Evolutionary conservation across 1,140 invertebrate genomes (phyloP).

Genomic region (Leptoteleia sp.): DNA sequence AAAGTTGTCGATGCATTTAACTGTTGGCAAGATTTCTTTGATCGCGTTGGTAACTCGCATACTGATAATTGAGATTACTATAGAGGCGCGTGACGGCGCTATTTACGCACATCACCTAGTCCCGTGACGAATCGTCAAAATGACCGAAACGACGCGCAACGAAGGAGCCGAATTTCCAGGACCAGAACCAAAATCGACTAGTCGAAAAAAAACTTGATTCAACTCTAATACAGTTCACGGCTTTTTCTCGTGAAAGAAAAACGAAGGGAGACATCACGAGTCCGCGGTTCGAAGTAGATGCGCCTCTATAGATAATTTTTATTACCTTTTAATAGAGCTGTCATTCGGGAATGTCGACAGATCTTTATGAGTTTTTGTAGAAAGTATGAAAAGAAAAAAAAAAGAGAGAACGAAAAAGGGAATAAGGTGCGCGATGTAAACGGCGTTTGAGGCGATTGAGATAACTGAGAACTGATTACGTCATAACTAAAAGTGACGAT

Average conservation of each 20-base stretch:
- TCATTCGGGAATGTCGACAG: slow-evolving; percentile 31
- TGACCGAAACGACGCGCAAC: slow-evolving; percentile 9
- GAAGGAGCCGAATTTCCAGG: slow-evolving; percentile 10
- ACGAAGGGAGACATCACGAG: slow-evolving; percentile 5
- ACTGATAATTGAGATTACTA: neutral
- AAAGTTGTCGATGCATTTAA: slow-evolving; percentile 20
- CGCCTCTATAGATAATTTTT: slow-evolving; percentile 24
- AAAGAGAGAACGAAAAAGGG: too few species aligned
- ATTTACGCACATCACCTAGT: slow-evolving; percentile 22
- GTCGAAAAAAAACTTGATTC: slow-evolving; percentile 13
- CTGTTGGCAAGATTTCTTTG: slow-evolving; percentile 11
- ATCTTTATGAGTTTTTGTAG: slow-evolving; percentile 34
- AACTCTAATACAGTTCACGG: neutral
- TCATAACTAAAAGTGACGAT: neutral
- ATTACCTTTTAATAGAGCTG: slow-evolving; percentile 42
- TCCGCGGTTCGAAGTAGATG: slow-evolving; percentile 7
- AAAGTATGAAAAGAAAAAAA: neutral
- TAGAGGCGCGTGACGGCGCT: slow-evolving; percentile 36
- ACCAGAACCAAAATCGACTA: slow-evolving; percentile 3
- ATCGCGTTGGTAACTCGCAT: slow-evolving; percentile 1
- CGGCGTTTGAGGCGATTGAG: slow-evolving; percentile 1
- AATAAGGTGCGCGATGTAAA: slow-evolving; percentile 2
- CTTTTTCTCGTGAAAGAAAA: slow-evolving; percentile 17
- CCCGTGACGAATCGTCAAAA: slow-evolving; percentile 44
- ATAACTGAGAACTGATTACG: neutral